These are phyloP conservation scores for Dendrophyllia cribrosa DNA, from an alignment of 64 coral and sea anemone genomes.

Conservation along the genomic window DNA sequence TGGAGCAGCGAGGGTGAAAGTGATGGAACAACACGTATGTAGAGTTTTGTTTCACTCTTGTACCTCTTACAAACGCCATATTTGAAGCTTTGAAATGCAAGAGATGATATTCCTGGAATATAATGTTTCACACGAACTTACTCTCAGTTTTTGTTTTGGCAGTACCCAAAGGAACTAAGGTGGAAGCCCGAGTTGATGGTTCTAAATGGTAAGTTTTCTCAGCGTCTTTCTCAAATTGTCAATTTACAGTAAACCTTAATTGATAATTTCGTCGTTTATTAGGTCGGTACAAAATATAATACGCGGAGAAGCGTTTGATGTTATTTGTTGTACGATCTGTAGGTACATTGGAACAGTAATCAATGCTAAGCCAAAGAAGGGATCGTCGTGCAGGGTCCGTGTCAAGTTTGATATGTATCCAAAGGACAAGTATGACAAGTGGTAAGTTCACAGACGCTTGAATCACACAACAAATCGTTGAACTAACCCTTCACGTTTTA, in stretches of 20 bases:
- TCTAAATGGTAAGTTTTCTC: background rate
- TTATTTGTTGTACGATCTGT: background rate
- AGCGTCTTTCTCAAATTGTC: background rate
- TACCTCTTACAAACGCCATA: no score
- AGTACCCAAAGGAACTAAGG: slow-evolving; percentile 11
- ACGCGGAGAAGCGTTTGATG: background rate
- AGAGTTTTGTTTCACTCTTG: background rate
- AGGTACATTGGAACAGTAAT: slow-evolving; percentile 42
- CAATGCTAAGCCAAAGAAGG: slow-evolving; percentile 24
- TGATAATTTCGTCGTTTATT: background rate
- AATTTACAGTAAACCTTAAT: background rate
- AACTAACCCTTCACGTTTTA: no score
- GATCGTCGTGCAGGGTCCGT: slow-evolving; percentile 18
- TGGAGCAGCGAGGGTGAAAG: slow-evolving; percentile 58
- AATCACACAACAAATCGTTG: background rate
- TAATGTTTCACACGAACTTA: background rate
- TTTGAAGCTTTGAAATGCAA: no score
- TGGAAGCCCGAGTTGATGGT: slow-evolving; percentile 10
- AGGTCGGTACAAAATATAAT: background rate
- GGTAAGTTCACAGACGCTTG: slow-evolving; percentile 23
- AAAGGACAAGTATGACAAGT: slow-evolving; percentile 84
- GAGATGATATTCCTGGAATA: no score
- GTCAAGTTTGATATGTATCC: slow-evolving; percentile 72
- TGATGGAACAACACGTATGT: slow-evolving; percentile 11
- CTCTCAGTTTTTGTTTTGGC: background rate